These are phyloP conservation scores for Botrylloides violaceus DNA, from an alignment of 23 tunicate genomes.

Conservation along the genomic window DNA sequence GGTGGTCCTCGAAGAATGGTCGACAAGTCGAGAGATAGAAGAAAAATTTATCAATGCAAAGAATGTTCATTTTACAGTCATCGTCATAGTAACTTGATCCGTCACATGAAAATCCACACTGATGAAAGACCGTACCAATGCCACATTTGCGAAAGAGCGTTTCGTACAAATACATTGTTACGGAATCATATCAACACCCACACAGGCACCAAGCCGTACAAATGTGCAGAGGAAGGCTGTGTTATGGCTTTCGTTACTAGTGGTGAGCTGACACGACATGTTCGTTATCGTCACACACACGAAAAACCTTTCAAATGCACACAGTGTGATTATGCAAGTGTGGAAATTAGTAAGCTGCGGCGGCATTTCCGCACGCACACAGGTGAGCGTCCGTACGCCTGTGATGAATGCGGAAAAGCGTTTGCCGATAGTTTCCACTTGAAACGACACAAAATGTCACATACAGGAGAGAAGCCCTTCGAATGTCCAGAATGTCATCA, in stretches of 20 bases:
- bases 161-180: slow-evolving; percentile 96
- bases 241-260: slow-evolving; percentile 98
- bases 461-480: slow-evolving; percentile 99
- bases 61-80: slow-evolving; percentile 99
- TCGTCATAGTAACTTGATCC: slow-evolving; percentile 89
- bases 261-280: slow-evolving; percentile 96
- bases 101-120: slow-evolving; percentile 99
- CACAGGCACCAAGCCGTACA: slow-evolving; percentile 96
- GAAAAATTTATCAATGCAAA: slow-evolving; percentile 95
- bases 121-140: slow-evolving; percentile 98
- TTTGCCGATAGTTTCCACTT: slow-evolving; percentile 99
- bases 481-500: slow-evolving; percentile 98
- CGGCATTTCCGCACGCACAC: slow-evolving; percentile 99
- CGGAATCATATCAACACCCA: slow-evolving; percentile 99
- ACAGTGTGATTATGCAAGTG: slow-evolving; percentile 97
- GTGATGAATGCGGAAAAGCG: slow-evolving; percentile 89
- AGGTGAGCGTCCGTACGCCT: slow-evolving; percentile 90
- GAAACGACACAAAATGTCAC: slow-evolving; percentile 93
- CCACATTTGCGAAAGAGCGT: slow-evolving; percentile 94
- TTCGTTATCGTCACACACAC: slow-evolving; percentile 97
- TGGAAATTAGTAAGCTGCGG: slow-evolving; percentile 94
- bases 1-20: slow-evolving; percentile 30
- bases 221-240: slow-evolving; percentile 77
- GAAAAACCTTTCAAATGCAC: slow-evolving; percentile 99
- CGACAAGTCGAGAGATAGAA: slow-evolving; percentile 78